phyloP scores from a whole-genome alignment of 2,113 vertebrate genomes.

The Platycercus adscitus region DNA sequence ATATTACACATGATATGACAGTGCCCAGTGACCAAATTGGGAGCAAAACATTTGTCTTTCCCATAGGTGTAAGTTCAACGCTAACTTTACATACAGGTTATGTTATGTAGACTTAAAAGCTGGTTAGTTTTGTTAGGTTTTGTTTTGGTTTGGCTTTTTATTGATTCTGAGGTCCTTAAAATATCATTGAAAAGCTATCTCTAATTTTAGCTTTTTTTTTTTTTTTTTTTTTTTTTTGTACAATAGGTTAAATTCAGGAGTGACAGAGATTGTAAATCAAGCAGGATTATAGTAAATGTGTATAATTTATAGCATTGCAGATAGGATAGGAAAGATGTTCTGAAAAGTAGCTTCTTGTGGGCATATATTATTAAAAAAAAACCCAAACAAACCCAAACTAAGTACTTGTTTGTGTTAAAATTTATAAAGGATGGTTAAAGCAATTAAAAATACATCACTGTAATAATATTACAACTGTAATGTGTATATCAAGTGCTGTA shows the following conservation, averaged over 20 bases:
- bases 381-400: not conserved
- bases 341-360: not conserved
- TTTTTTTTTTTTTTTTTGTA: not conserved
- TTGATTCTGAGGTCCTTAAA: not conserved
- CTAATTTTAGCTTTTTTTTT: not conserved
- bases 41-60: constrained; percentile 15
- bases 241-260: not conserved
- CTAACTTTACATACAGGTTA: not conserved
- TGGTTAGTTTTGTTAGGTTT: not conserved
- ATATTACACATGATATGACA: not conserved
- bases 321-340: not conserved
- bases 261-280: not conserved
- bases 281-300: not conserved
- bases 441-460: not conserved
- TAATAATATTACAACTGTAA: not conserved
- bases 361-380: not conserved
- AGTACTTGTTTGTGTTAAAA: not conserved
- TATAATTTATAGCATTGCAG: not conserved
- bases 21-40: not conserved
- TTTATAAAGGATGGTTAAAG: not conserved
- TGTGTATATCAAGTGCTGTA: not conserved
- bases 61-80: not conserved
- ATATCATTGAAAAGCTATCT: not conserved
- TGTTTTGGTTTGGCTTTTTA: not conserved
- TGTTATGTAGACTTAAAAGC: not conserved